These are phyloP conservation scores for Xiphophorus birchmanni DNA, from an alignment of 2,797 vertebrate genomes.

Conservation along the genomic window DNA sequence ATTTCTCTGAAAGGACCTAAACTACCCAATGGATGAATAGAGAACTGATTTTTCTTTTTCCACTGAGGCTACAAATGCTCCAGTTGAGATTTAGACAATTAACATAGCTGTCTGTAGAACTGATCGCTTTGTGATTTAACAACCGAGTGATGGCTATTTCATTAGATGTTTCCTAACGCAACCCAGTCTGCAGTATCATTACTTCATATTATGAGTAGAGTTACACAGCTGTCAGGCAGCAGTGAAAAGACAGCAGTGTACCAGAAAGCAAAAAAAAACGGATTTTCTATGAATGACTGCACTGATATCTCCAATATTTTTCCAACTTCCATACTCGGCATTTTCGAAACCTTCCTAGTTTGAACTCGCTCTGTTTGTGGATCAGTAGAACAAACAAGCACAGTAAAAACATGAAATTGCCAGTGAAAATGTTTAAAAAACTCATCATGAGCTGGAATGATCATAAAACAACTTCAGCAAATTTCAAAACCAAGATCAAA, in stretches of 20 bases:
- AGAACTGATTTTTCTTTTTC: conserved; percentile 28
- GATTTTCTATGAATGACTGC: not conserved
- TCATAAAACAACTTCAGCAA: not conserved
- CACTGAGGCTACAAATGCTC: conserved; percentile 33
- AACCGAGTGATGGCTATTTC: not conserved
- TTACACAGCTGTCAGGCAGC: not conserved
- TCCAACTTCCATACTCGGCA: not conserved
- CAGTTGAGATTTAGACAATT: conserved; percentile 46
- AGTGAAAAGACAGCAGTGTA: not conserved
- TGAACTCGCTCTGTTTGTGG: not conserved
- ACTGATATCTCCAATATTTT: not conserved
- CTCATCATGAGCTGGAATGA: not conserved
- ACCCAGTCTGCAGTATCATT: not conserved
- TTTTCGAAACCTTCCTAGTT: not conserved
- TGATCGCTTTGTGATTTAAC: not conserved
- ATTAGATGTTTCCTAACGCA: conserved; percentile 20
- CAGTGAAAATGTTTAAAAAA: not conserved
- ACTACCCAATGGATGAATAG: conserved; percentile 48
- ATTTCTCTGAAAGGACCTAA: conserved; percentile 30
- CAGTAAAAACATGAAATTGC: not conserved
- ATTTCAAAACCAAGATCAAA: not conserved
- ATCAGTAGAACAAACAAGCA: not conserved
- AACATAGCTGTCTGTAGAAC: conserved; percentile 26
- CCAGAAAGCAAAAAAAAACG: not conserved
- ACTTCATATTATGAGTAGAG: not conserved